Conservation (phyloP, 2,113 vertebrate species). For the Cinclus mexicanus region DNA sequence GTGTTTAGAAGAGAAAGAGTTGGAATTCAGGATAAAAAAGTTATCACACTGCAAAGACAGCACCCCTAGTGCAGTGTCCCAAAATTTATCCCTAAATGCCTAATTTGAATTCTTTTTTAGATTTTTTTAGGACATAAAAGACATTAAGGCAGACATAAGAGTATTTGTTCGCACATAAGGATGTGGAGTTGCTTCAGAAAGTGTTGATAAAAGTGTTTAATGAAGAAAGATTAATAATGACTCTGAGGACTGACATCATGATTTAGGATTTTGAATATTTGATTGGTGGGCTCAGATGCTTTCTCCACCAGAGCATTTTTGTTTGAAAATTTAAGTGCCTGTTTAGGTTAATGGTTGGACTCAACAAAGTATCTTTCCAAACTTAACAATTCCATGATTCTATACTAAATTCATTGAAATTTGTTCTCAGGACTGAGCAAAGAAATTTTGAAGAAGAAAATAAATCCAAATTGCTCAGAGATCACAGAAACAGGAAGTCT, state of each 20-base stretch:
- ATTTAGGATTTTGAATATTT: not conserved
- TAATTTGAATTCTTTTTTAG: not conserved
- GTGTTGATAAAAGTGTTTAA: not conserved
- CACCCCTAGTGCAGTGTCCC: too few relatives aligned
- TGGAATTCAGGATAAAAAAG: not conserved
- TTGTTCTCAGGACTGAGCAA: not conserved
- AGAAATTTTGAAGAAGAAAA: not conserved
- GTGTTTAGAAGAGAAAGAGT: not conserved
- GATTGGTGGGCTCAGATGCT: not conserved
- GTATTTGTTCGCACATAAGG: not conserved
- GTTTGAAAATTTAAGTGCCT: not conserved
- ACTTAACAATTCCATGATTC: accelerated
- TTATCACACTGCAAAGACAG: not conserved
- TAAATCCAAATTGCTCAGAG: not conserved
- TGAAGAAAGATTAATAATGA: not conserved
- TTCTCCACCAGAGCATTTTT: not conserved
- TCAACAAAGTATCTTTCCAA: accelerated
- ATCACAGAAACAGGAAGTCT: not conserved
- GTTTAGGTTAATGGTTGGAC: not conserved
- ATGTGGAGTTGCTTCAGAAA: not conserved
- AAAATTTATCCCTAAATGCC: not conserved
- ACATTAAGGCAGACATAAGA: not conserved
- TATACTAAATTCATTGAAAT: not conserved
- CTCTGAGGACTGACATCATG: not conserved
- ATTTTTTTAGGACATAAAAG: not conserved